A percentile compares a stretch with the other conserved stretches of the same genome.
Evolutionary conservation across 1,140 invertebrate species (phyloP).

Genomic region (Thaumatotibia leucotreta): DNA sequence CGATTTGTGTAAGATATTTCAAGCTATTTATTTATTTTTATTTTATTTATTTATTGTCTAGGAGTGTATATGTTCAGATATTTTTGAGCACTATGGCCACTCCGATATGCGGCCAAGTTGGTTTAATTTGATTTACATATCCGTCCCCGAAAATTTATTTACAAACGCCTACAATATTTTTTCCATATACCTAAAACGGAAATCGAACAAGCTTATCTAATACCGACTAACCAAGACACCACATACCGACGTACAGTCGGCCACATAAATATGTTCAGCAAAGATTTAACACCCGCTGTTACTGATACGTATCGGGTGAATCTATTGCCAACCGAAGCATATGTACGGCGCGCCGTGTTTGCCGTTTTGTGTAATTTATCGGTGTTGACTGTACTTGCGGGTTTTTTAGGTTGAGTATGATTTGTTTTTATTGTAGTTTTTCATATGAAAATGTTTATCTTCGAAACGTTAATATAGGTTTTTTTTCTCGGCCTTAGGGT

Average conservation of each 20-base stretch:
- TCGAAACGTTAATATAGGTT: too few species aligned
- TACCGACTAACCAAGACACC: not conserved
- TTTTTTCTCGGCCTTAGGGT: too few species aligned
- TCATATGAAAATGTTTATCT: not conserved
- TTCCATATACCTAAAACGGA: too few species aligned
- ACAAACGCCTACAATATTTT: too few species aligned
- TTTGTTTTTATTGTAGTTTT: not conserved
- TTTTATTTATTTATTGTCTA: too few species aligned
- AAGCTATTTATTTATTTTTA: too few species aligned
- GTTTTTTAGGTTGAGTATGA: not conserved
- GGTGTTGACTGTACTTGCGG: not conserved
- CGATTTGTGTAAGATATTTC: too few species aligned
- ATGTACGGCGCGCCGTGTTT: conserved; percentile 5
- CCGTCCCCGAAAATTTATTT: too few species aligned
- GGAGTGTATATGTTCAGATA: too few species aligned
- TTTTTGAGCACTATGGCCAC: too few species aligned
- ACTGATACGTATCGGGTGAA: conserved; percentile 9
- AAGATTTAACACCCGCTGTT: conserved; percentile 16
- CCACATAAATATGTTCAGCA: conserved; percentile 15
- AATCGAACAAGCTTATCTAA: not conserved
- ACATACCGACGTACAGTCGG: conserved; percentile 4
- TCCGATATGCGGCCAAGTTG: too few species aligned
- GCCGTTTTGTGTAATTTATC: not conserved
- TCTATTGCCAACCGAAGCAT: conserved; percentile 10
- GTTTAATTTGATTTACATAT: too few species aligned